A percentile compares a stretch with the other conserved stretches of the same genome.
Evolutionary conservation across 2,113 vertebrate species (phyloP).

Genomic region (Spermophilus dauricus): DNA sequence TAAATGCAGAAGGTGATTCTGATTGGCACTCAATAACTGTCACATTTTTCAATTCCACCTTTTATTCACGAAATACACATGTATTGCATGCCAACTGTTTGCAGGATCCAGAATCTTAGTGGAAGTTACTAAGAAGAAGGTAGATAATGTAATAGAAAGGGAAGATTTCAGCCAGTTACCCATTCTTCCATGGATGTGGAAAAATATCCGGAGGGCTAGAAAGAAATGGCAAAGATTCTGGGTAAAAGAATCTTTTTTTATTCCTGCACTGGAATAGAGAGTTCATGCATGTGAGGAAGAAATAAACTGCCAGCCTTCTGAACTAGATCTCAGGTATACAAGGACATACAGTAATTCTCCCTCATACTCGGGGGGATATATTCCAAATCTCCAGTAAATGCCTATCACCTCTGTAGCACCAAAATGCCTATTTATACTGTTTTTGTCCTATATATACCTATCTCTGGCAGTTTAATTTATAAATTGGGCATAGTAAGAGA

Average conservation of each 20-base stretch:
- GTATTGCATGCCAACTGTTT: rapidly evolving
- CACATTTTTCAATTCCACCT: too few relatives aligned
- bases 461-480: neutral
- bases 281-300: neutral
- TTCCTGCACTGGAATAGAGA: neutral
- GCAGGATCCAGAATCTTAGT: too few relatives aligned
- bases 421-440: neutral
- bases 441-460: neutral
- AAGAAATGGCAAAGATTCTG: neutral
- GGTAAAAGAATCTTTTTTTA: too few relatives aligned
- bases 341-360: too few relatives aligned
- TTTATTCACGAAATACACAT: neutral
- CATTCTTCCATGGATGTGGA: neutral
- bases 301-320: neutral
- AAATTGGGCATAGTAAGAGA: neutral
- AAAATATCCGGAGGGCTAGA: neutral
- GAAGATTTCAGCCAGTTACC: neutral
- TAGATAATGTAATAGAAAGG: neutral
- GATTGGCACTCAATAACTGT: rapidly evolving
- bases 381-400: too few relatives aligned
- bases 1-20: rapidly evolving
- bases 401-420: neutral
- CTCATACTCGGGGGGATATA: neutral
- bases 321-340: neutral
- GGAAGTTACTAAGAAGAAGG: neutral